These are phyloP conservation scores for Proctacanthus coquilletti DNA, from an alignment of 1,140 invertebrate genomes.

Conservation along the genomic window DNA sequence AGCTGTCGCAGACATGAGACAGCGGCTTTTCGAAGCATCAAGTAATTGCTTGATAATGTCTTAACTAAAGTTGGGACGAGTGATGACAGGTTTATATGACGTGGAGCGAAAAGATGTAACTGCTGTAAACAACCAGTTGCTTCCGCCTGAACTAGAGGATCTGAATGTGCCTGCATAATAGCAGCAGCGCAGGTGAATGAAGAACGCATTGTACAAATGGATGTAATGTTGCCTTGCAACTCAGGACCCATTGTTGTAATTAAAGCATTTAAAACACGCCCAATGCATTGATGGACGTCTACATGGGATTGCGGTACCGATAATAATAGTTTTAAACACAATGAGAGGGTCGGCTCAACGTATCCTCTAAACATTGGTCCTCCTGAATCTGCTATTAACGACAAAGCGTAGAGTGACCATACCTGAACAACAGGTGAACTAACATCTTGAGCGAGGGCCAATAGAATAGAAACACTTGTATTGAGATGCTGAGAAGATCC, in stretches of 20 bases:
- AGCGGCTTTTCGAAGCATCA: constrained; percentile 80
- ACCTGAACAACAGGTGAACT: constrained; percentile 44
- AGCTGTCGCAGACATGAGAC: constrained; percentile 90
- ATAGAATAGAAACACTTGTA: constrained; percentile 81
- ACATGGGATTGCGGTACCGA: constrained; percentile 76
- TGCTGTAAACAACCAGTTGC: constrained; percentile 93
- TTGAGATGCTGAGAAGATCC: constrained; percentile 84
- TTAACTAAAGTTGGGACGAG: constrained; percentile 87
- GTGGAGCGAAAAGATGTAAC: constrained; percentile 91
- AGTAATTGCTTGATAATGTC: constrained; percentile 73
- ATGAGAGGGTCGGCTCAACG: constrained; percentile 82
- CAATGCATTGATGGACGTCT: constrained; percentile 90
- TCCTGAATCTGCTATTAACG: constrained; percentile 91
- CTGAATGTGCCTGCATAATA: constrained; percentile 82
- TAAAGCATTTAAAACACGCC: constrained; percentile 80
- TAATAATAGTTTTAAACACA: constrained; percentile 78
- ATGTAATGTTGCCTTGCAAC: constrained; percentile 63
- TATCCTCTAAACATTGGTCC: constrained; percentile 97
- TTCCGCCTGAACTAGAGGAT: constrained; percentile 85
- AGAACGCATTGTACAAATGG: constrained; percentile 53
- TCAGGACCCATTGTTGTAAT: constrained; percentile 98
- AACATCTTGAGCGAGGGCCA: constrained; percentile 88
- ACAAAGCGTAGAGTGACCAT: constrained; percentile 91
- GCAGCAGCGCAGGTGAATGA: constrained; percentile 79
- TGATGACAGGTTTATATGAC: constrained; percentile 82